Conservation (phyloP, 2,113 vertebrate genomes). For the Thinocorus orbignyianus region DNA sequence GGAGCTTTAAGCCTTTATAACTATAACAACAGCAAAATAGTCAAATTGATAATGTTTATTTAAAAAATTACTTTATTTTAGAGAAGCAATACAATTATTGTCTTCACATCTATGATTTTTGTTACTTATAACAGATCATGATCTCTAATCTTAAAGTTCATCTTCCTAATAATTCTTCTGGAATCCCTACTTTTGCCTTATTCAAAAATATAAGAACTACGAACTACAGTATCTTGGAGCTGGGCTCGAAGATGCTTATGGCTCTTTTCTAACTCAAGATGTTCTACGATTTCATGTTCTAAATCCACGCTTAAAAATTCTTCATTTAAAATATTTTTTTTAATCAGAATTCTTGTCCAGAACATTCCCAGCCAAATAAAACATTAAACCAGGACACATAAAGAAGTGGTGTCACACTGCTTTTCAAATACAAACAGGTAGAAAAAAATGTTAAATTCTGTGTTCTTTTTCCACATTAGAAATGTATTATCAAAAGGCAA, state of each 20-base stretch:
- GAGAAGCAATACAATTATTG: background rate
- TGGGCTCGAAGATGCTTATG: rapidly evolving
- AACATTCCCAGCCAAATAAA: background rate
- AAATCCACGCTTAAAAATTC: background rate
- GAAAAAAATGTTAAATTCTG: background rate
- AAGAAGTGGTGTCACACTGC: background rate
- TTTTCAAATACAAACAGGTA: background rate
- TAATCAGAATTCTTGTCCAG: background rate
- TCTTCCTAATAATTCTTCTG: background rate
- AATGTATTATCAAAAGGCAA: background rate
- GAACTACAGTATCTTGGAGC: background rate
- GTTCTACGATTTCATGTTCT: background rate
- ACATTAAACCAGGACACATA: background rate
- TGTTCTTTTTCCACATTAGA: background rate
- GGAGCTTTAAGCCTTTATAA: background rate
- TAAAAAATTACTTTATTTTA: background rate
- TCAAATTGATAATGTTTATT: background rate
- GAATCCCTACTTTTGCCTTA: background rate
- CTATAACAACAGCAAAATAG: background rate
- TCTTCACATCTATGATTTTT: background rate
- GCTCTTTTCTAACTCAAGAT: background rate
- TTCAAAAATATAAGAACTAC: background rate
- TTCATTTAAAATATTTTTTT: background rate
- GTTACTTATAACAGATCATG: background rate
- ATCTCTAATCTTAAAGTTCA: background rate